Conservation (phyloP, 2,888 invertebrate species). For the Clepsis dumicolana region DNA sequence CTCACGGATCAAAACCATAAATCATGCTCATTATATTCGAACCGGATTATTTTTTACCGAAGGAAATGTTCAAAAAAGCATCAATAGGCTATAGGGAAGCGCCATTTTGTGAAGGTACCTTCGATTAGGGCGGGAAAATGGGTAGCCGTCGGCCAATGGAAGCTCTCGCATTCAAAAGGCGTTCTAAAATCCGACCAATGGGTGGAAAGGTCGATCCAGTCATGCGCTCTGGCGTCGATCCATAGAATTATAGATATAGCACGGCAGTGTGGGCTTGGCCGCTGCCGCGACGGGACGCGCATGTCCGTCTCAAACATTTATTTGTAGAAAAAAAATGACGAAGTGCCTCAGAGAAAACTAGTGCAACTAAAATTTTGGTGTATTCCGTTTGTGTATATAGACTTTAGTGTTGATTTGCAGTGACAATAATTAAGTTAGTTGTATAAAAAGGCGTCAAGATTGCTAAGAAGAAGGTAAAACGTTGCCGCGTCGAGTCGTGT, state of each 20-base stretch:
- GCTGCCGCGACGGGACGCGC: constrained; percentile 70
- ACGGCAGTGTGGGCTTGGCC: constrained; percentile 84
- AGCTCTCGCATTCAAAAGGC: constrained; percentile 66
- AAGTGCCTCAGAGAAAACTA: constrained; percentile 74
- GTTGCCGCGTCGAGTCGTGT: constrained; percentile 50
- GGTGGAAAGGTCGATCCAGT: constrained; percentile 61
- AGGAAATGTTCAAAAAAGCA: constrained; percentile 84
- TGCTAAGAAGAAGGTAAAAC: constrained; percentile 46
- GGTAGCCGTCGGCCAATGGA: constrained; percentile 67
- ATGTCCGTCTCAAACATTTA: constrained; percentile 57
- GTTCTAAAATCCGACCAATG: constrained; percentile 72
- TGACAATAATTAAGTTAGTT: constrained; percentile 38
- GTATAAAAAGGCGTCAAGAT: constrained; percentile 38
- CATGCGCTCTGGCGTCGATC: constrained; percentile 83
- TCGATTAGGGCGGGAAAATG: constrained; percentile 78
- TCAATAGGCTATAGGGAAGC: constrained; percentile 83
- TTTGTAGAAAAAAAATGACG: constrained; percentile 69
- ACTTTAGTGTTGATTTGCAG: constrained; percentile 31
- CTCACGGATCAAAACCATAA: constrained; percentile 82
- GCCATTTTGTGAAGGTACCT: constrained; percentile 83
- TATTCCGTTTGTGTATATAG: constrained; percentile 57
- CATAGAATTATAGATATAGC: constrained; percentile 81
- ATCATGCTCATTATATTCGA: constrained; percentile 86
- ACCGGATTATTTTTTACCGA: constrained; percentile 85
- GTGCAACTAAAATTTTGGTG: constrained; percentile 61